Evolutionary conservation across 1,140 invertebrate genomes (phyloP), one percentile per base, ranked within the genome.

Genomic region (Nylanderia fulva): DNA sequence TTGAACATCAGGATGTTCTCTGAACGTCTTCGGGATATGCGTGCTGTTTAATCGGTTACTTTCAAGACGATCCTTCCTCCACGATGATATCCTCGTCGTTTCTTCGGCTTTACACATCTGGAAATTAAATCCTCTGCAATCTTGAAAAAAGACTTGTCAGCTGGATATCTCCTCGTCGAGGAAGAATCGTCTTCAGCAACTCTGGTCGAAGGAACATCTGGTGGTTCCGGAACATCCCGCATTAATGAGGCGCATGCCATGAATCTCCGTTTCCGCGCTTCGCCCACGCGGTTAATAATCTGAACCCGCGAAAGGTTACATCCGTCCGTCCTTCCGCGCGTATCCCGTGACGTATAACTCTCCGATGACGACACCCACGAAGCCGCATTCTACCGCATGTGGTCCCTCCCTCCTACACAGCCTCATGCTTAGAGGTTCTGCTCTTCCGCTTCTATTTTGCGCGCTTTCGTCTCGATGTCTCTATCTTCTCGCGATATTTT

Each of bases 231-330:
- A 2, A 80, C 64, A 42, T 24, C 74, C 24, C 48, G 60, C 33
- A 58, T 24, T 24, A 72, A 56, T 48, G 45, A 48, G 24, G 36
- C 64, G 63, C 29, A 27, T 15, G 45, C 45, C 56, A 76, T 13
- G 8, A 1, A 48, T 24, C 52, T 58, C 24, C 66, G 64, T 27
- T n/a, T 60, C 39, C 27, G 66, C 52, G 52, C 66, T 82, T 72
- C 77, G 77, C 77, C 77, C 66, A 82, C 64, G 77, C 66, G 24
- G 42, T 39, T 69, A 82, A 82, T 82, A 82, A 82, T 71, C 66
- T 24, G 66, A 71, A 72, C 77, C 63, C 24, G 15, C 27, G 36
- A 60, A 72, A 82, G 77, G 66, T 82, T 71, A 82, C 36, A 29
- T 58, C 33, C 48, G 29, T 68, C 45, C 42, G 60, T 64, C 24